These are phyloP conservation scores for Leptopilina myrica DNA, from an alignment of 2,888 invertebrate species.

Conservation along the genomic window DNA sequence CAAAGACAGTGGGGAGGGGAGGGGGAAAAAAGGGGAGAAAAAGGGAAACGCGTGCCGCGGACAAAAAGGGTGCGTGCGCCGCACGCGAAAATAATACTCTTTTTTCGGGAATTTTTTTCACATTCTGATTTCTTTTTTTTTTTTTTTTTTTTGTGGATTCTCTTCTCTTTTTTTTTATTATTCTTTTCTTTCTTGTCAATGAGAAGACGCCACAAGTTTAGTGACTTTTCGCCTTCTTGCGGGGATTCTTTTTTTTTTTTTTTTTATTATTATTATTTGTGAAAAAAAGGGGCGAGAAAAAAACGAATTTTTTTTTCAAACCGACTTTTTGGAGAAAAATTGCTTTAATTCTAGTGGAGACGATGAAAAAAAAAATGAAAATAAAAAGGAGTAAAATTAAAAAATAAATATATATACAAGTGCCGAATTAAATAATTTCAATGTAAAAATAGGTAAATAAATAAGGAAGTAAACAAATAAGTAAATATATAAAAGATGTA, in stretches of 20 bases:
- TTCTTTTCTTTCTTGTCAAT: conserved; percentile 4
- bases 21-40: conserved; percentile 51
- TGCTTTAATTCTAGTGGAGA: too few species aligned
- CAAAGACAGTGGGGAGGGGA: not conserved
- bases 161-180: too few species aligned
- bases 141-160: too few species aligned
- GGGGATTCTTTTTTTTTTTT: not conserved
- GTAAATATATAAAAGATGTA: too few species aligned
- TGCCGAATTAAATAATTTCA: too few species aligned
- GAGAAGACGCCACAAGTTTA: not conserved
- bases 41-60: conserved; percentile 52
- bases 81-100: conserved; percentile 53
- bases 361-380: too few species aligned
- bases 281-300: not conserved
- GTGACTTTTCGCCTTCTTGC: not conserved
- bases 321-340: too few species aligned
- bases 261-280: too few species aligned
- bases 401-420: too few species aligned
- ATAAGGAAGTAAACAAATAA: too few species aligned
- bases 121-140: not conserved
- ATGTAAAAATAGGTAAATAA: too few species aligned
- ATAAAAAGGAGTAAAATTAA: too few species aligned
- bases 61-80: conserved; percentile 57
- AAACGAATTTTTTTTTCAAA: conserved; percentile 14
- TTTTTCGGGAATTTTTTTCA: conserved; percentile 44